phyloP scores from a whole-genome alignment of 2,113 vertebrate genomes.

The Nibea coibor region DNA sequence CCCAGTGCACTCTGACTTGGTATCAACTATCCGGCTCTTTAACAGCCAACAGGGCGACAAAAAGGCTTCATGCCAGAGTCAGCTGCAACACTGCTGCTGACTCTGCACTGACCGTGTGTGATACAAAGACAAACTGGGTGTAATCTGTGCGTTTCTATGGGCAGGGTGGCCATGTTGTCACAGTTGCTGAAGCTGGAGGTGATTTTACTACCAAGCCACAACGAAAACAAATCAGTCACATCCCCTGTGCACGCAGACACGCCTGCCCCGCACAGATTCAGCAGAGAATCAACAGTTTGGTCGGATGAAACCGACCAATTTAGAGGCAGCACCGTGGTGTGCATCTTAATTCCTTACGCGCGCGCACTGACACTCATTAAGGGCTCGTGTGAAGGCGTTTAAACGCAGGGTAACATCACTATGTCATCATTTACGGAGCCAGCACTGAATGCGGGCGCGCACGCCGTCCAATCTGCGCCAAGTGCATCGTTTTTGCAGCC shows the following conservation, averaged over 20 bases:
- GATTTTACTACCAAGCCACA: conserved; percentile 41
- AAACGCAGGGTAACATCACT: background rate
- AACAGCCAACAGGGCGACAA: background rate
- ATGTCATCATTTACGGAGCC: background rate
- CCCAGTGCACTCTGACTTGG: background rate
- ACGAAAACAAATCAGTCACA: conserved; percentile 36
- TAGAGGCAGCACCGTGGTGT: background rate
- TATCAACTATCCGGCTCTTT: conserved; percentile 13
- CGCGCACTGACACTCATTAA: background rate
- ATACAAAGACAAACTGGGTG: no score
- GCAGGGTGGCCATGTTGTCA: background rate
- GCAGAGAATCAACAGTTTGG: conserved; percentile 57
- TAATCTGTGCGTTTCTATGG: background rate
- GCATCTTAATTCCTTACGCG: background rate
- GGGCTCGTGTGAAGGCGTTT: background rate
- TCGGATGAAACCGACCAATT: background rate
- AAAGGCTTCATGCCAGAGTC: conserved; percentile 17
- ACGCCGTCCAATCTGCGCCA: conserved; percentile 46
- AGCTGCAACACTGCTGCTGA: conserved; percentile 16
- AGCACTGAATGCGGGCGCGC: background rate
- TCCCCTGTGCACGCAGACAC: conserved; percentile 45
- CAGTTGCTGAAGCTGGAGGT: background rate
- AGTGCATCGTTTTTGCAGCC: conserved; percentile 30
- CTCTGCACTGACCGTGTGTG: background rate
- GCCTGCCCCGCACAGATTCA: conserved; percentile 36